A percentile compares a stretch with the other conserved stretches of the same genome.
Evolutionary conservation across 2,113 vertebrate genomes (phyloP).

Genomic region (Salminus brasiliensis): DNA sequence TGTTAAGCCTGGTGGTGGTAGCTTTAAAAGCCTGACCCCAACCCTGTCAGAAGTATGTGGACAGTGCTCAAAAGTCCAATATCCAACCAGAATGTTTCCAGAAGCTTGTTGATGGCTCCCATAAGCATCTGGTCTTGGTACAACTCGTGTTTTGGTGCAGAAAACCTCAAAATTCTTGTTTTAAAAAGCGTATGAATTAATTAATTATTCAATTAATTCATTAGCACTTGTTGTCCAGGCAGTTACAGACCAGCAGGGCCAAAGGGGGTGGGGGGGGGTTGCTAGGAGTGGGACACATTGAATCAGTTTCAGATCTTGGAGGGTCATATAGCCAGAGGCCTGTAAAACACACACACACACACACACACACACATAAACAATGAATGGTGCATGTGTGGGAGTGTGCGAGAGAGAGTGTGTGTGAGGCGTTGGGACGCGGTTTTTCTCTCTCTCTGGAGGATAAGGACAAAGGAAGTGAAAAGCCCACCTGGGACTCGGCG

Average conservation of each 20-base stretch:
- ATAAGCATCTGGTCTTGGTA: no score
- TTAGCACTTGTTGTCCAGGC: neutral
- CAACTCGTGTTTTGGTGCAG: no score
- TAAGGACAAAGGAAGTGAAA: constrained; percentile 45
- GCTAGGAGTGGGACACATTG: neutral
- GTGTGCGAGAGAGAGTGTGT: constrained; percentile 30
- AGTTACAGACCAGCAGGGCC: neutral
- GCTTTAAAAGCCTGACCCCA: no score
- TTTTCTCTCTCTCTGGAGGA: constrained; percentile 47
- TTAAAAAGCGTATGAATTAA: no score
- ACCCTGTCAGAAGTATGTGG: no score
- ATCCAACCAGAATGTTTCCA: no score
- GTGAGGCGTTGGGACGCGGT: constrained; percentile 58
- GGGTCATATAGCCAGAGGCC: neutral
- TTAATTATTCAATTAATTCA: neutral
- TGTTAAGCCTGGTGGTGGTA: no score
- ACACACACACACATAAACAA: neutral
- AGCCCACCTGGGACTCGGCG: constrained; percentile 49
- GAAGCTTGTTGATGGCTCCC: no score
- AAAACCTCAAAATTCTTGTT: no score
- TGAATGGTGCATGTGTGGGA: neutral
- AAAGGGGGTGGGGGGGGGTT: neutral
- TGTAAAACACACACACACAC: no score
- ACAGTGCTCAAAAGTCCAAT: no score
- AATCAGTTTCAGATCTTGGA: constrained; percentile 13